These are phyloP conservation scores for Ylistrum balloti DNA, from an alignment of 1,140 invertebrate species.

Conservation along the genomic window DNA sequence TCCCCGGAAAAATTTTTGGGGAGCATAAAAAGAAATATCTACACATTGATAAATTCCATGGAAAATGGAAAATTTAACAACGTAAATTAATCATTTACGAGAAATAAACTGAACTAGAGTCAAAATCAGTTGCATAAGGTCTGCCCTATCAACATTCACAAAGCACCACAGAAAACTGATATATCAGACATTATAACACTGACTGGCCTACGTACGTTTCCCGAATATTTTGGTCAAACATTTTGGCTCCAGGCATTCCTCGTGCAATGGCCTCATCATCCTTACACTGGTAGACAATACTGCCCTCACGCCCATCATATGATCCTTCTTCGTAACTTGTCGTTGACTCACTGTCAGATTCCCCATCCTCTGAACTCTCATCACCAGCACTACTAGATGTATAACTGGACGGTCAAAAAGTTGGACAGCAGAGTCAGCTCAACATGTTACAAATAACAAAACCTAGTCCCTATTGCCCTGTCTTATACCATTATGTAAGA, in stretches of 20 bases:
- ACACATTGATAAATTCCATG: no score
- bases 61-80: no score
- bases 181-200: not conserved
- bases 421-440: not conserved
- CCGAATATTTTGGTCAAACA: conserved; percentile 83
- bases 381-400: conserved; percentile 63
- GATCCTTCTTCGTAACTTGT: conserved; percentile 82
- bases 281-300: conserved; percentile 81
- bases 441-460: not conserved
- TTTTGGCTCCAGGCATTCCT: conserved; percentile 81
- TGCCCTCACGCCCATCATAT: conserved; percentile 81
- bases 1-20: no score
- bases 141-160: no score
- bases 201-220: conserved; percentile 76
- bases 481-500: not conserved
- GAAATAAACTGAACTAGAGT: no score
- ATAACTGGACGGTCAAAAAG: conserved; percentile 51
- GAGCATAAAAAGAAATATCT: no score
- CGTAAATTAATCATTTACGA: no score
- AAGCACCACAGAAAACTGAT: not conserved
- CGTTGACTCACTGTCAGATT: conserved; percentile 67
- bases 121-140: no score
- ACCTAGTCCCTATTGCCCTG: not conserved
- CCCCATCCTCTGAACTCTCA: conserved; percentile 59
- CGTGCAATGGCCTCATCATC: conserved; percentile 81